Evolutionary conservation across 2,113 vertebrate species (phyloP).

Genomic region (Candoia aspera): DNA sequence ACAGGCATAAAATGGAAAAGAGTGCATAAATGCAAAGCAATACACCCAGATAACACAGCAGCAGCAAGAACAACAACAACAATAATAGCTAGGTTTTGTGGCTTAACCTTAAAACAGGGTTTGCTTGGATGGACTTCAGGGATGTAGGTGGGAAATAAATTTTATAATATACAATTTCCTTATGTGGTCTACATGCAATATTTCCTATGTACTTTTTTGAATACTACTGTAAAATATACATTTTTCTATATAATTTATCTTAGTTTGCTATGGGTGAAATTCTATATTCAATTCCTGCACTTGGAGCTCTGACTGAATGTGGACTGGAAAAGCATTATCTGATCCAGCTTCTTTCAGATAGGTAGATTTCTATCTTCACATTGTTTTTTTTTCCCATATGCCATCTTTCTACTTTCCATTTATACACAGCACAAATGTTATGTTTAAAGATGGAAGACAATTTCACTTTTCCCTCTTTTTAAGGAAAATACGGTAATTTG

Average conservation of each 20-base stretch:
- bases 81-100: slow-evolving; percentile 1
- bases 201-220: background rate
- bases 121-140: background rate
- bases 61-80: background rate
- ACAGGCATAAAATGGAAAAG: slow-evolving; percentile 29
- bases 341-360: background rate
- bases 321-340: background rate
- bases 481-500: background rate
- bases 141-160: background rate
- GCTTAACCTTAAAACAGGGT: background rate
- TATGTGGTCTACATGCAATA: background rate
- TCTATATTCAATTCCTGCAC: background rate
- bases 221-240: background rate
- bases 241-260: background rate
- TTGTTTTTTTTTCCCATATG: background rate
- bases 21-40: background rate
- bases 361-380: background rate
- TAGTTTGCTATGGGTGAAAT: background rate
- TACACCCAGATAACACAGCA: background rate
- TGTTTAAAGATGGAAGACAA: background rate
- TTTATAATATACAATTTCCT: background rate
- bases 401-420: no score
- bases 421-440: background rate
- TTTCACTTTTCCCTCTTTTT: background rate
- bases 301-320: background rate